Evolutionary conservation across 1,140 invertebrate genomes (phyloP).

Genomic region (Macrobrachium nipponense): DNA sequence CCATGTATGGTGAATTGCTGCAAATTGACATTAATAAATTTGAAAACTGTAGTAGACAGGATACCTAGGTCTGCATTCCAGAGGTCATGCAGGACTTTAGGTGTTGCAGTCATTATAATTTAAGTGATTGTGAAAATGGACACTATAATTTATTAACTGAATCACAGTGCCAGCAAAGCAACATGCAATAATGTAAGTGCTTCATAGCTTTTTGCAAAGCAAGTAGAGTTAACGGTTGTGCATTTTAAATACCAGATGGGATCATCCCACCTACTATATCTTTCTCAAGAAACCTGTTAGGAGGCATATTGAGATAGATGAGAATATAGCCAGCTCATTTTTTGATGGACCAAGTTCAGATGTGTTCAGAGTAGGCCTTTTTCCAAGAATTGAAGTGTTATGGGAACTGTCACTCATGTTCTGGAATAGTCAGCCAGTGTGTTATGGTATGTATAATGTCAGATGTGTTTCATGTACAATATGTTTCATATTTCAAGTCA

Average conservation of each 20-base stretch:
- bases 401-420: too few species aligned
- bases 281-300: constrained; percentile 14
- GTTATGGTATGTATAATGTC: too few species aligned
- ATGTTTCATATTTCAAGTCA: too few species aligned
- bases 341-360: constrained; percentile 27
- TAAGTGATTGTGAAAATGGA: constrained; percentile 27
- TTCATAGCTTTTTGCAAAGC: constrained; percentile 50
- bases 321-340: constrained; percentile 23
- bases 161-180: constrained; percentile 55
- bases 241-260: constrained; percentile 36
- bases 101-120: constrained; percentile 24
- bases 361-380: constrained; percentile 35
- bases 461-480: too few species aligned
- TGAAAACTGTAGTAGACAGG: background rate
- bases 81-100: constrained; percentile 46
- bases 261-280: constrained; percentile 19
- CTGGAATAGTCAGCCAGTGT: too few species aligned
- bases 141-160: constrained; percentile 32
- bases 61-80: constrained; percentile 37
- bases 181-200: constrained; percentile 57
- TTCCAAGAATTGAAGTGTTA: constrained; percentile 8
- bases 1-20: background rate
- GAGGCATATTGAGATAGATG: background rate
- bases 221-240: constrained; percentile 51
- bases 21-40: background rate